phyloP scores from a whole-genome alignment of 2,113 vertebrate species.

The Hiodon tergisus region DNA sequence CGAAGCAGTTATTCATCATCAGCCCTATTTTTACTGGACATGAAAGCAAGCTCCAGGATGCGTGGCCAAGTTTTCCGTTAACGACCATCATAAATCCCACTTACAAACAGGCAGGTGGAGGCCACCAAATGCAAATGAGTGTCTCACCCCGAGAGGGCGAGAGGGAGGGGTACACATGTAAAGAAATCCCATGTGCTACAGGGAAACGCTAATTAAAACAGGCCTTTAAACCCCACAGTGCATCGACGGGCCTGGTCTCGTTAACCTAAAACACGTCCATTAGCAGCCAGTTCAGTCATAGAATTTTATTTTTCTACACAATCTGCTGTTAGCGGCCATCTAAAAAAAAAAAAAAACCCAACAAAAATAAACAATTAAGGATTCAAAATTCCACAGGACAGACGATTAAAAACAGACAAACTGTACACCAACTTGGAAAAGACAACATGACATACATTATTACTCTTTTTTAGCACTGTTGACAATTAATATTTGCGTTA shows the following conservation, averaged over 20 bases:
- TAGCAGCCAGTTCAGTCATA: not conserved
- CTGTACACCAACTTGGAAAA: not conserved
- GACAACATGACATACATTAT: not conserved
- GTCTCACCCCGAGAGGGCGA: constrained; percentile 36
- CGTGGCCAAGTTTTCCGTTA: constrained; percentile 68
- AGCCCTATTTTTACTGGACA: constrained; percentile 54
- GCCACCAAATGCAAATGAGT: constrained; percentile 68
- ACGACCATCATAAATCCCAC: constrained; percentile 73
- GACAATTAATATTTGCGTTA: not conserved
- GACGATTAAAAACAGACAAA: not conserved
- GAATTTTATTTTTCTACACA: constrained; percentile 17
- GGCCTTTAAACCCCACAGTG: not conserved
- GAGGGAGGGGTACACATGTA: not conserved
- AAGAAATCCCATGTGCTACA: not conserved
- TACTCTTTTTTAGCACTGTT: not conserved
- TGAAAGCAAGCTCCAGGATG: constrained; percentile 58
- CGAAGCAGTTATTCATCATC: constrained; percentile 50
- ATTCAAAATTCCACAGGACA: not conserved
- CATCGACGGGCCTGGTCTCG: not conserved
- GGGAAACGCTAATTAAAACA: not conserved
- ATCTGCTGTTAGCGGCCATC: not conserved
- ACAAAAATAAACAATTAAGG: not conserved
- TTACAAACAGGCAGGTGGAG: constrained; percentile 61
- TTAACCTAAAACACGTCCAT: not conserved
- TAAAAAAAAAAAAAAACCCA: constrained; percentile 2